Base-by-base conservation (phyloP, 2,797 vertebrate species). In the Rhinatrema bivittatum region DNA sequence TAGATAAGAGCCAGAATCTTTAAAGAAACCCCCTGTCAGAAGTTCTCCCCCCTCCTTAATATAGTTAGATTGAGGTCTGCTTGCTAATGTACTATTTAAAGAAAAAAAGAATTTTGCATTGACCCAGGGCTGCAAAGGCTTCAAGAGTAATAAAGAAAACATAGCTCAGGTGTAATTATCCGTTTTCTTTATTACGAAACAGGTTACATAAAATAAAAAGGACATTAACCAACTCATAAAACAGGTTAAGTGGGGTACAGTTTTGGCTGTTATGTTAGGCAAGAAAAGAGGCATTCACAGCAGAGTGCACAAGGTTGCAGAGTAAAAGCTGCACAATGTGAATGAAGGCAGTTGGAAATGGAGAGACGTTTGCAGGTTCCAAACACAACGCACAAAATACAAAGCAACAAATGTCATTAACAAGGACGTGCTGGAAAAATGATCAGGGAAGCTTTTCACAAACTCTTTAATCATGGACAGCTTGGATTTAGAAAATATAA, bases 151-250 rank as follows among this genome's bases (percentile, higher is more conserved):
- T 71, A 73, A 81, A 69, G 63, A 75, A 81, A 75, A 70, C 56
- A 75, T 62, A 51, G 53, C 39, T 60, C 56, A 42, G 60, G 46
- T 57, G 52, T 20, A 8, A 71, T 74, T 74, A 36, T 61, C 54
- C 76, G 41, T 71, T 75, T 74, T 68, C 63, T 83, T 82, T 78
- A 81, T 82, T 81, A 75, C 48, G 62, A 71, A 52, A 76, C 35
- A 65, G 27, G 8, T 65, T 45, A 41, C 42, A 51, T 27, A 57
- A 67, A 61, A 28, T 32, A 42, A 69, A 58, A 60, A 36, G 23
- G 60, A 58, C 38, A 50, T 46, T 20, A 40, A 67, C 75, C 47
- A 76, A 52, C 46, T 67, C 57, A 65, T 69, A 75, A 56, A 56
- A 57, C 40, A 59, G 24, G 37, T 10, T 51, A 39, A 39, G 21